Evolutionary conservation across 1,140 invertebrate species (phyloP).

Genomic region (Colletes latitarsis): DNA sequence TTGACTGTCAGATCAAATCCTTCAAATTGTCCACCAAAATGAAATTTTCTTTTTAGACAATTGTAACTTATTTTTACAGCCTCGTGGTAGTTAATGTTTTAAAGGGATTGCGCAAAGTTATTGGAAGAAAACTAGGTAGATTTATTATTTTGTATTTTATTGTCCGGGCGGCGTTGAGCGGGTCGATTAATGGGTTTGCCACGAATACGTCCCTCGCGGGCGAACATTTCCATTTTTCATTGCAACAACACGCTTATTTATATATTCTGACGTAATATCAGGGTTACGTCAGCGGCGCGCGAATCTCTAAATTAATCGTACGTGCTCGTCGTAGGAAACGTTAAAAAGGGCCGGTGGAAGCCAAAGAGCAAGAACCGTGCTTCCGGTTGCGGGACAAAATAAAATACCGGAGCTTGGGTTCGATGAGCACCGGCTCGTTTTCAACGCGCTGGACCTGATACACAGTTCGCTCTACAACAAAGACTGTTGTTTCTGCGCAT

Average conservation of each 20-base stretch:
- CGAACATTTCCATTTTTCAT: constrained; percentile 18
- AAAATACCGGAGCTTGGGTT: constrained; percentile 73
- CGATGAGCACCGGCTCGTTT: constrained; percentile 66
- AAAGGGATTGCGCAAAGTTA: too few relatives aligned
- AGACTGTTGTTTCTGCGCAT: not conserved
- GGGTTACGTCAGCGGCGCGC: constrained; percentile 22
- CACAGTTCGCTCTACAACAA: not conserved
- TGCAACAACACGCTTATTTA: constrained; percentile 29
- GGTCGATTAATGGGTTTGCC: too few relatives aligned
- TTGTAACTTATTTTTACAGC: too few relatives aligned
- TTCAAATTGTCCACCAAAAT: too few relatives aligned
- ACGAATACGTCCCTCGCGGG: not conserved
- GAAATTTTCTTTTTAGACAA: too few relatives aligned
- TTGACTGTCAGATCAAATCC: too few relatives aligned
- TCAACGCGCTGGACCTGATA: constrained; percentile 16
- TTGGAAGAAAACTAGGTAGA: too few relatives aligned
- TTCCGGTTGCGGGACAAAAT: constrained; percentile 69
- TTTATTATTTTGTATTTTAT: too few relatives aligned
- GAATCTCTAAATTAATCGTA: constrained; percentile 46
- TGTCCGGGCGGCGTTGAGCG: too few relatives aligned
- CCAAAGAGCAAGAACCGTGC: constrained; percentile 65
- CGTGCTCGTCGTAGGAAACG: constrained; percentile 15
- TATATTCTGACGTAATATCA: constrained; percentile 21
- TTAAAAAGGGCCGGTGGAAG: constrained; percentile 50
- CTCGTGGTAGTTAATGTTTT: too few relatives aligned